Percentiles rank a stretch among this genome's conserved stretches.
These are phyloP conservation scores for Xenopus petersii DNA, from an alignment of 2,797 vertebrate species.

Conservation along the genomic window DNA sequence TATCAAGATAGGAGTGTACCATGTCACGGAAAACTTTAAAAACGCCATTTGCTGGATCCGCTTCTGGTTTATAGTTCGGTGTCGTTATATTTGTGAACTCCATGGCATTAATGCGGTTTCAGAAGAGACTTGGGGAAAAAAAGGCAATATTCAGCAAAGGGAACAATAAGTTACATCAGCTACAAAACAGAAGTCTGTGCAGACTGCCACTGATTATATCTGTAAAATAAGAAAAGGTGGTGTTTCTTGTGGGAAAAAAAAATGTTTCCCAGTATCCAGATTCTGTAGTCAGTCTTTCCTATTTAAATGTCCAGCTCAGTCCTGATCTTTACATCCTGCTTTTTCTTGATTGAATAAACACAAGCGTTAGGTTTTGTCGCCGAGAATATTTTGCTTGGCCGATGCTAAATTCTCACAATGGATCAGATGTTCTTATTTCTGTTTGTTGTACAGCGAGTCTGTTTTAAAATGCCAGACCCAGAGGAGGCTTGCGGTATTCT, in stretches of 20 bases:
- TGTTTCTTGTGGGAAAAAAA: no score
- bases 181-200: no score
- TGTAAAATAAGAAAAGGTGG: no score
- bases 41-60: background rate
- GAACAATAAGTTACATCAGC: no score
- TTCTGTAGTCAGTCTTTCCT: background rate
- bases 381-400: no score
- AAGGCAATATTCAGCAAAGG: background rate
- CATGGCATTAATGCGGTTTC: conserved; percentile 45
- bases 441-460: no score
- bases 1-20: conserved; percentile 72
- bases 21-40: conserved; percentile 60
- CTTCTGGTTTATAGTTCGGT: conserved; percentile 51
- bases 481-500: background rate
- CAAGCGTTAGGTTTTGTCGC: background rate
- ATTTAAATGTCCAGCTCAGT: background rate
- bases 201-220: no score
- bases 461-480: background rate
- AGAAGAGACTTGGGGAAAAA: background rate
- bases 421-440: no score
- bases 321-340: background rate
- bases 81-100: conserved; percentile 53
- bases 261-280: no score
- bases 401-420: no score
- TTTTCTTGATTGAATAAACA: background rate